Percentiles rank a stretch among this genome's conserved stretches.
phyloP scores from a whole-genome alignment of 2,888 invertebrate species.

The Limenitis camilla region DNA sequence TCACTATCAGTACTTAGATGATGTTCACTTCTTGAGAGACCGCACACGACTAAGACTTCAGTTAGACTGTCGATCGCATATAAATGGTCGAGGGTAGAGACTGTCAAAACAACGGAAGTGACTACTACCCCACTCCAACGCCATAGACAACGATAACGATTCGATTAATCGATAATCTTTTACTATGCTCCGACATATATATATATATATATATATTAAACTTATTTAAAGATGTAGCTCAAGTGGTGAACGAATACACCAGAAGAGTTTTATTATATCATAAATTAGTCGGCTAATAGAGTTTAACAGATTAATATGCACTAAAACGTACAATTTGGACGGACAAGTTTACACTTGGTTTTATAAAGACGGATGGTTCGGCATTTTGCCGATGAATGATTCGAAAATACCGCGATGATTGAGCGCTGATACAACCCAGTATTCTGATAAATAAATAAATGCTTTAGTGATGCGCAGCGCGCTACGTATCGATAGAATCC shows the following conservation, averaged over 20 bases:
- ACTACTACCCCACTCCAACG: too few species aligned
- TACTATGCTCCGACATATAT: too few species aligned
- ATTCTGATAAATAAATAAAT: slow-evolving; percentile 65
- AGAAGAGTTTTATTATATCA: slow-evolving; percentile 45
- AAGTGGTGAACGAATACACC: slow-evolving; percentile 9
- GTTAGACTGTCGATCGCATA: too few species aligned
- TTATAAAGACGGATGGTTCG: slow-evolving; percentile 69
- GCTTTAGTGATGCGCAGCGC: slow-evolving; percentile 34
- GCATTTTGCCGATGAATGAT: slow-evolving; percentile 52
- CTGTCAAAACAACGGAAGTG: too few species aligned
- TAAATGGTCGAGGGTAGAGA: too few species aligned
- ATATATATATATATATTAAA: too few species aligned
- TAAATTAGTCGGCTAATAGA: slow-evolving; percentile 53
- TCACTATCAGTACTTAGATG: too few species aligned
- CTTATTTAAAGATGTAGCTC: slow-evolving; percentile 6
- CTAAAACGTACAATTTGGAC: slow-evolving; percentile 62
- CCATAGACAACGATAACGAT: too few species aligned
- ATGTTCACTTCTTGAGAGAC: too few species aligned
- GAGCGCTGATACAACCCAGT: slow-evolving; percentile 66
- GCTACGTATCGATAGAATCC: slow-evolving; percentile 20
- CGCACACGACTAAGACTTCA: too few species aligned
- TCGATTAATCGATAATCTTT: too few species aligned
- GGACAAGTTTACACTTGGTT: slow-evolving; percentile 52
- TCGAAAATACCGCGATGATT: slow-evolving; percentile 64
- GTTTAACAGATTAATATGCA: slow-evolving; percentile 61